Evolutionary conservation across 1,140 invertebrate species (phyloP).

Genomic region (Venustaconcha ellipsiformis): DNA sequence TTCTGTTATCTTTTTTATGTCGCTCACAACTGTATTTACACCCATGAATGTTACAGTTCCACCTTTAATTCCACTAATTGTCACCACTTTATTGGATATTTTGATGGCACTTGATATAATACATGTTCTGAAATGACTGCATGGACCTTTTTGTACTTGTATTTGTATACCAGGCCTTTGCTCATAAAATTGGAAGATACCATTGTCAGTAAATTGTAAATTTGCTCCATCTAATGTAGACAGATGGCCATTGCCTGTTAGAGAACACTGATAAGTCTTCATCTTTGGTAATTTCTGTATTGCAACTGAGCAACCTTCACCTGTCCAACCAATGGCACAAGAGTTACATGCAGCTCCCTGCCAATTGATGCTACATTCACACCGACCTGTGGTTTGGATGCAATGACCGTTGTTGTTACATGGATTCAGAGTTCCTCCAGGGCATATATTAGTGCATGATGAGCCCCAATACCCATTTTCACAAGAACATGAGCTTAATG

Average conservation of each 20-base stretch:
- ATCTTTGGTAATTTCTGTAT: conserved; percentile 1
- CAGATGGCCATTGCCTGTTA: conserved; percentile 31
- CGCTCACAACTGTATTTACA: too few relatives aligned
- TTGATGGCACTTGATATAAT: conserved; percentile 29
- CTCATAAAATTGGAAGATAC: conserved; percentile 13
- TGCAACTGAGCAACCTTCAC: conserved; percentile 34
- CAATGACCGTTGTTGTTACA: conserved; percentile 40
- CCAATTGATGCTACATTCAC: conserved; percentile 36
- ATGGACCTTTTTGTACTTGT: conserved; percentile 10
- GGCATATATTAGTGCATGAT: conserved; percentile 38
- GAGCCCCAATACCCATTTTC: conserved; percentile 42
- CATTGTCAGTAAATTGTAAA: conserved; percentile 23
- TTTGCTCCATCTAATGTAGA: conserved; percentile 37
- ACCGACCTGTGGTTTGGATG: conserved; percentile 31
- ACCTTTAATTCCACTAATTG: conserved; percentile 16
- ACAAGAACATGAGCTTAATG: conserved; percentile 23
- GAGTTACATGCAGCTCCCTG: conserved; percentile 28
- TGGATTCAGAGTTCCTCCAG: conserved; percentile 36
- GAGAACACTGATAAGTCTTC: conserved; percentile 6
- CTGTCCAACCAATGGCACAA: conserved; percentile 37
- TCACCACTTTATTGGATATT: conserved; percentile 20
- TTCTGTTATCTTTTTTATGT: too few relatives aligned
- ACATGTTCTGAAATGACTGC: conserved; percentile 25
- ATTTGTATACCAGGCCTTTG: conserved; percentile 17
- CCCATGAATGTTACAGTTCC: conserved; percentile 29